Percentiles rank a stretch among this genome's conserved stretches.
Conservation (phyloP, 2,888 invertebrate species). For the Phyllotreta cruciferae region DNA sequence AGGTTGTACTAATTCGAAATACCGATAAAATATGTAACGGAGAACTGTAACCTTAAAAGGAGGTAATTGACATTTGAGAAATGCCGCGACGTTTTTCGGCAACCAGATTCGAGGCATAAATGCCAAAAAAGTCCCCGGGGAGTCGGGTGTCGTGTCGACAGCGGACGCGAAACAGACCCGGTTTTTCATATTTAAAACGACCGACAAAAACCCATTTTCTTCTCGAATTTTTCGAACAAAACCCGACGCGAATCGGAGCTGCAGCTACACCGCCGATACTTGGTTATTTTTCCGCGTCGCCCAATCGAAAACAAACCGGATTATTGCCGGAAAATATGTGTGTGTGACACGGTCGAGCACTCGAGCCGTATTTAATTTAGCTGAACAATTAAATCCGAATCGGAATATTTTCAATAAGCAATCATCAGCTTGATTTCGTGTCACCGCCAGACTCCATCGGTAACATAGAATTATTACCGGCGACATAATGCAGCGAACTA, state of each 20-base stretch:
- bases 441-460: conserved; percentile 33
- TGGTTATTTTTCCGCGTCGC: no score
- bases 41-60: conserved; percentile 32
- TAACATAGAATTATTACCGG: conserved; percentile 21
- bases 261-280: no score
- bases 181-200: no score
- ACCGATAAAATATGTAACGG: conserved; percentile 20
- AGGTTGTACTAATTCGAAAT: conserved; percentile 8
- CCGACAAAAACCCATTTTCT: no score
- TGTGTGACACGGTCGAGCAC: conserved; percentile 28
- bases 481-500: conserved; percentile 6
- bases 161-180: no score
- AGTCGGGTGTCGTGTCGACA: neutral
- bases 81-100: conserved; percentile 35
- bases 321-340: conserved; percentile 30
- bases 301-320: no score
- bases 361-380: conserved; percentile 34
- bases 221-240: no score
- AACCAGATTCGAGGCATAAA: conserved; percentile 30
- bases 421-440: conserved; percentile 33
- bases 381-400: conserved; percentile 39
- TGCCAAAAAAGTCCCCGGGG: conserved; percentile 37
- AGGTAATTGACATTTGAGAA: conserved; percentile 42
- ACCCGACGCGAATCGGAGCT: no score
- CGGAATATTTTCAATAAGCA: conserved; percentile 39